Percentiles rank a stretch among this genome's conserved stretches.
phyloP scores from a whole-genome alignment of 2,797 vertebrate species.

The Manis pentadactyla region DNA sequence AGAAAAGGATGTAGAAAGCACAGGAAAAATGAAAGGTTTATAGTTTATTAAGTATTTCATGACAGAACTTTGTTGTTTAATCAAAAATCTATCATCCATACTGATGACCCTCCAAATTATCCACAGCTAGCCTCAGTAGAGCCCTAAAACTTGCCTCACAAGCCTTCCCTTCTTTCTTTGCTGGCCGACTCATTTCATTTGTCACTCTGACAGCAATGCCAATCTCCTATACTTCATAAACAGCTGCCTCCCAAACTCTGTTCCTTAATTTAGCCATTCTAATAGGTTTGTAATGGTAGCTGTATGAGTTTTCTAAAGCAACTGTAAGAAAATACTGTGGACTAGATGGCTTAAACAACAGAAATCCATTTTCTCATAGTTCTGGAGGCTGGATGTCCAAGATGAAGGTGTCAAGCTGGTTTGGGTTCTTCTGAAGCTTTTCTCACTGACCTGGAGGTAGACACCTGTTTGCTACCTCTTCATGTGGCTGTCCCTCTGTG shows the following conservation, averaged over 20 bases:
- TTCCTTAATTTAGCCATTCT: background rate
- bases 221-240: background rate
- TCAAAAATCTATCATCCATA: background rate
- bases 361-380: background rate
- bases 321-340: background rate
- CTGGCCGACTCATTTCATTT: background rate
- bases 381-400: background rate
- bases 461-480: background rate
- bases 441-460: background rate
- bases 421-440: background rate
- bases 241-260: background rate
- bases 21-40: background rate
- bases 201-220: background rate
- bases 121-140: background rate
- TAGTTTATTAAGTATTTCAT: background rate
- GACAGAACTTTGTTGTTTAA: background rate
- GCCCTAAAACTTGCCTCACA: background rate
- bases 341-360: background rate
- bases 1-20: background rate
- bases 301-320: background rate
- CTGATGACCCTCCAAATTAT: background rate
- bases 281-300: background rate
- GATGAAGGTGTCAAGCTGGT: background rate
- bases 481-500: background rate
- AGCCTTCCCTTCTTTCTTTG: background rate